phyloP scores from a whole-genome alignment of 2,888 invertebrate species.

The Pristionchus exspectatus region DNA sequence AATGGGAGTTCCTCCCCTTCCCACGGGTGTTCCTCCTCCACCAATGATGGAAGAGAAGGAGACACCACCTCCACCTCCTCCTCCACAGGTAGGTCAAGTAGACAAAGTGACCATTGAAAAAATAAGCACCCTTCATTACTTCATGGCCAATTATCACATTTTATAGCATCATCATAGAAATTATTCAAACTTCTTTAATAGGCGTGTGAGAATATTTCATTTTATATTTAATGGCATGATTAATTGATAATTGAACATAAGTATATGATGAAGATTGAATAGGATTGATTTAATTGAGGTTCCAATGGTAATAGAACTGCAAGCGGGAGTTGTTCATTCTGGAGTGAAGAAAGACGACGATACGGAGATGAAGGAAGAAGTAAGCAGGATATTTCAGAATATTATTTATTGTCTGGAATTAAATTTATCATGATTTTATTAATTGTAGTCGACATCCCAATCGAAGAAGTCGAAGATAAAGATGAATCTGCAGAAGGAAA shows the following conservation, averaged over 20 bases:
- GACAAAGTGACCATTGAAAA: neutral
- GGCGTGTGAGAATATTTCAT: too few species aligned
- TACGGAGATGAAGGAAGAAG: neutral
- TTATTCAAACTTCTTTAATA: too few species aligned
- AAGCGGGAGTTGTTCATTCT: slow-evolving; percentile 17
- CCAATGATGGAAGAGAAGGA: slow-evolving; percentile 1
- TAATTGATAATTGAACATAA: too few species aligned
- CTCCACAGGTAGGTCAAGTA: neutral
- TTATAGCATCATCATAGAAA: too few species aligned
- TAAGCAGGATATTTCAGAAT: neutral
- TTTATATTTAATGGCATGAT: too few species aligned
- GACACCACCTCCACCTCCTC: neutral
- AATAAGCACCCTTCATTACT: neutral
- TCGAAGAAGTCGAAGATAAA: slow-evolving; percentile 32
- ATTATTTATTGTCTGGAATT: neutral
- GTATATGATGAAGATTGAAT: neutral
- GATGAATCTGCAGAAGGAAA: slow-evolving; percentile 37
- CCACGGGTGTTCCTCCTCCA: neutral
- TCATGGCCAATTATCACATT: too few species aligned
- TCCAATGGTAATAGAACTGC: neutral
- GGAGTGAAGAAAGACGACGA: neutral
- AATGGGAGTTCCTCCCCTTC: slow-evolving; percentile 1
- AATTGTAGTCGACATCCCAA: neutral
- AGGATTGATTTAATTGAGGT: neutral
- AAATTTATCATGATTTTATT: neutral